Evolutionary conservation across 2,888 invertebrate genomes (phyloP).

Genomic region (Teleiodes luculella): DNA sequence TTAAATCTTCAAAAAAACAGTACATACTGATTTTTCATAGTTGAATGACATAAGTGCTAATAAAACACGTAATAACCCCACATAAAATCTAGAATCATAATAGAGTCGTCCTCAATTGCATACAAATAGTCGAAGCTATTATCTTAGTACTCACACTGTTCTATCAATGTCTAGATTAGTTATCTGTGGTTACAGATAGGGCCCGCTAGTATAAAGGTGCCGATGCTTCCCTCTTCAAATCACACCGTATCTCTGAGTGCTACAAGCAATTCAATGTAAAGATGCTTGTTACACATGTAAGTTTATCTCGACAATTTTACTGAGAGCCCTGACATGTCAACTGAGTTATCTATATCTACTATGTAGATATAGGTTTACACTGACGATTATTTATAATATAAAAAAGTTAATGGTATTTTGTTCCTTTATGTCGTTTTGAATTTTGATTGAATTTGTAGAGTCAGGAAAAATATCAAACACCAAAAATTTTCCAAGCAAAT

Average conservation of each 20-base stretch:
- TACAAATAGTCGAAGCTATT: neutral
- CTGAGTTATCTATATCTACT: too few species aligned
- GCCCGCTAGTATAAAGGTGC: constrained; percentile 22
- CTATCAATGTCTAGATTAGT: constrained; percentile 14
- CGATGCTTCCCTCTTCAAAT: constrained; percentile 28
- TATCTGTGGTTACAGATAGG: neutral
- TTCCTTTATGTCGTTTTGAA: too few species aligned
- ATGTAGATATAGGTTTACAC: too few species aligned
- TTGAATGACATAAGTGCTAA: too few species aligned
- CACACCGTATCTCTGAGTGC: constrained; percentile 31
- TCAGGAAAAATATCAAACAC: too few species aligned
- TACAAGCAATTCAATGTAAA: constrained; percentile 30
- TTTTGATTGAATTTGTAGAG: too few species aligned
- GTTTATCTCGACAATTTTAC: constrained; percentile 7
- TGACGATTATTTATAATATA: too few species aligned
- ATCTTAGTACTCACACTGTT: neutral
- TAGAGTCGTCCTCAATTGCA: neutral
- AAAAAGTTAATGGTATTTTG: too few species aligned
- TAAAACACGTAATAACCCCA: neutral
- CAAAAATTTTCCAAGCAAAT: too few species aligned
- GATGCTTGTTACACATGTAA: constrained; percentile 37
- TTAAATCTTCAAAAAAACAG: too few species aligned
- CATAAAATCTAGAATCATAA: neutral
- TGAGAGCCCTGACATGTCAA: neutral
- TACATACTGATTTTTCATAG: too few species aligned